phyloP scores from a whole-genome alignment of 2,113 vertebrate genomes.

The Phalacrocorax pelagicus region DNA sequence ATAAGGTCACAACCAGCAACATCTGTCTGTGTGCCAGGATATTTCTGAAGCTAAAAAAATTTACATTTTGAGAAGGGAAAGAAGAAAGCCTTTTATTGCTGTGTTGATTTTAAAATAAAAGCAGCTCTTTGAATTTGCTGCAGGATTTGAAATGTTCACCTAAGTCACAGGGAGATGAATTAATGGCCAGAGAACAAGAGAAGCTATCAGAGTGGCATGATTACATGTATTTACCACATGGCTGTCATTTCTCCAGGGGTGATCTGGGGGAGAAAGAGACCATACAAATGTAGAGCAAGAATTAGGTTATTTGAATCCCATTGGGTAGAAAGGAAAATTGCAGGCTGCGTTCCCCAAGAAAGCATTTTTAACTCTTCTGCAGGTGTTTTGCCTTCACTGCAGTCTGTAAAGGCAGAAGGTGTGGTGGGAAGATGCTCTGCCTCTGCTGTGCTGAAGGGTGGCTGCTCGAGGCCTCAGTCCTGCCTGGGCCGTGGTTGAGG shows the following conservation, averaged over 20 bases:
- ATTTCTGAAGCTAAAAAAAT: neutral
- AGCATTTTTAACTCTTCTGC: neutral
- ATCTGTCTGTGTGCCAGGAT: neutral
- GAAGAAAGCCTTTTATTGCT: neutral
- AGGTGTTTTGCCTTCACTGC: neutral
- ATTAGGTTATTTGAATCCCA: constrained; percentile 45
- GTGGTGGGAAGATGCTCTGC: neutral
- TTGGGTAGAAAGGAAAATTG: constrained; percentile 1
- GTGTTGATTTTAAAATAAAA: constrained; percentile 22
- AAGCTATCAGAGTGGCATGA: constrained; percentile 9
- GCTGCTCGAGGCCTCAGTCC: neutral
- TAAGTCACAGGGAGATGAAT: constrained; percentile 29
- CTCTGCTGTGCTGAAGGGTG: fast-evolving
- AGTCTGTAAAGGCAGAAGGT: fast-evolving
- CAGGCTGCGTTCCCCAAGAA: neutral
- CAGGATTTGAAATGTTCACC: neutral
- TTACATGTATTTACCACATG: constrained; percentile 22
- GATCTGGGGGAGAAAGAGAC: neutral
- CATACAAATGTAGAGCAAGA: neutral
- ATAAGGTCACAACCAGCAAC: neutral
- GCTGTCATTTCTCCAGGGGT: neutral
- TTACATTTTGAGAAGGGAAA: neutral
- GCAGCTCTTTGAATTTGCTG: neutral
- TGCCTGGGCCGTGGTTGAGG: neutral
- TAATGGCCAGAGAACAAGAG: constrained; percentile 29